These are phyloP conservation scores for Drosophila seguyi DNA, from an alignment of 1,140 invertebrate genomes.

Conservation along the genomic window DNA sequence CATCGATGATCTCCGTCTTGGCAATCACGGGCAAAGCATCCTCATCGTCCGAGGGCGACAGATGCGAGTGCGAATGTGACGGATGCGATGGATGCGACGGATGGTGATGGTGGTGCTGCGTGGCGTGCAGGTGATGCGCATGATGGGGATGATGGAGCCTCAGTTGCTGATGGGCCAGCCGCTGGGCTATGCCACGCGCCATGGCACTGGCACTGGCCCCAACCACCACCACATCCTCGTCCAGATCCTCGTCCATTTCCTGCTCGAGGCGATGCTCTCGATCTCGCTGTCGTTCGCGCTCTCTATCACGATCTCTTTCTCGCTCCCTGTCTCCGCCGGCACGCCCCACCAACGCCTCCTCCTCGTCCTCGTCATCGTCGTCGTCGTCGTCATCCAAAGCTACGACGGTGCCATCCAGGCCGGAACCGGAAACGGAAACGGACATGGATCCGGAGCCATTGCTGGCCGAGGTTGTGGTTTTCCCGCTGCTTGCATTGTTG, in stretches of 20 bases:
- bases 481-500: conserved; percentile 45
- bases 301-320: background rate
- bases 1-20: conserved; percentile 70
- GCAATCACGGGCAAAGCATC: conserved; percentile 57
- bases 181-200: conserved; percentile 60
- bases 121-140: conserved; percentile 16
- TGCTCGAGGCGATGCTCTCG: conserved; percentile 18
- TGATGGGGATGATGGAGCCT: conserved; percentile 31
- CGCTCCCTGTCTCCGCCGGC: background rate
- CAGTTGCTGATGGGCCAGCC: conserved; percentile 54
- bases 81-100: conserved; percentile 1
- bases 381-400: conserved; percentile 61
- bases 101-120: conserved; percentile 1
- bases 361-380: conserved; percentile 33
- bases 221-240: conserved; percentile 57
- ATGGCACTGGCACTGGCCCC: conserved; percentile 42
- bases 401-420: conserved; percentile 22
- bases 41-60: conserved; percentile 43
- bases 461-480: conserved; percentile 58
- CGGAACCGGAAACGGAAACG: conserved; percentile 1
- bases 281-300: conserved; percentile 2
- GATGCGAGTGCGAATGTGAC: conserved; percentile 9
- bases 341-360: too few species aligned
- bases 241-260: conserved; percentile 36
- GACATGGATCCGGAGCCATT: conserved; percentile 28